Evolutionary conservation across 2,797 vertebrate species (phyloP), one percentile per base, ranked within the genome.

Genomic region (Muscicapa comitata): DNA sequence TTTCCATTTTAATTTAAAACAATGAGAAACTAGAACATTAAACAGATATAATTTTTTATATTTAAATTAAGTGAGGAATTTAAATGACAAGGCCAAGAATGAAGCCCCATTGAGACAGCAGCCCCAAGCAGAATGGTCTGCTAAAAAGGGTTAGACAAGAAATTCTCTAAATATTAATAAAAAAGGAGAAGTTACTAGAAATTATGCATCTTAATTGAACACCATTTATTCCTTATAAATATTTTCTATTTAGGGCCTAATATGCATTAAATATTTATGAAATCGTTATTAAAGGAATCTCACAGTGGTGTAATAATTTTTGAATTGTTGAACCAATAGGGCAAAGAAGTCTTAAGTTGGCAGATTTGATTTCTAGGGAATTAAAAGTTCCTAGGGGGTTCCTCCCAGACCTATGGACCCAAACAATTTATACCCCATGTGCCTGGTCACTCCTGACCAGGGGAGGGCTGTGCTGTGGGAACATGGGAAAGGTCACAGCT

Each of bases 201-300:
- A 94, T 87, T 72, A 35, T 40, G 17, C 1, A 10, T 85, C 80
- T 93, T 82, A 91, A 92, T 92, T 94, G 94, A 93, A 71, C 25
- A n/a, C 33, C 63, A 87, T 92, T 94, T 93, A 54, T 75, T 87
- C 78, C 53, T 87, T 93, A 90, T 71, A 95, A 97, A 95, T 95
- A 92, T 96, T 97, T 95, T 95, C 88, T 93, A 94, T 92, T 87
- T 96, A 89, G 95, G 72, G 21, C 28, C 50, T 92, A 93, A 92
- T 76, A 65, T 9, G 15, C 63, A 87, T 94, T 82, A 94, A 95
- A 78, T 74, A 95, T 97, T 92, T 55, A 96, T 85, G 42, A 90
- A 79, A 42, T 61, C 92, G 67, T 95, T 92, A 93, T 92, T 96
- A 95, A 94, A 92, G 42, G 63, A 57, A 26, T 76, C 90, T 86